These are phyloP conservation scores for Drosophila willistoni DNA, from an alignment of 1,140 invertebrate genomes.

Conservation along the genomic window DNA sequence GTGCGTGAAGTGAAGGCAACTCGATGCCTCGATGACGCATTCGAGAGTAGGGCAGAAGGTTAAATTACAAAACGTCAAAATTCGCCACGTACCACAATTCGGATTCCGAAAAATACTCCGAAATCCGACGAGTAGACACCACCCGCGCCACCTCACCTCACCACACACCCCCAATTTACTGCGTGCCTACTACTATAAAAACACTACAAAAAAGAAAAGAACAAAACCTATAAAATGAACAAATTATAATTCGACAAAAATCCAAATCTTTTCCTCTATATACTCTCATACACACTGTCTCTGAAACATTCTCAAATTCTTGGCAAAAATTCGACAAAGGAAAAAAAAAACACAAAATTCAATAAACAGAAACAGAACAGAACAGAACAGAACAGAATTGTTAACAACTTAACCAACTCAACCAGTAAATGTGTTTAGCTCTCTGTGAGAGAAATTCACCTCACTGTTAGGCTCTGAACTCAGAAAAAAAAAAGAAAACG, in stretches of 20 bases:
- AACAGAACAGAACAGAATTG: conserved; percentile 10
- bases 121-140: not conserved
- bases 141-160: not conserved
- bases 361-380: conserved; percentile 12
- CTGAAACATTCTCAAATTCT: not conserved
- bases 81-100: conserved; percentile 55
- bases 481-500: not conserved
- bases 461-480: conserved; percentile 27
- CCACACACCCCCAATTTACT: conserved; percentile 1
- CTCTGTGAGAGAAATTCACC: conserved; percentile 44
- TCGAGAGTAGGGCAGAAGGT: conserved; percentile 81
- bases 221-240: conserved; percentile 29
- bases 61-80: conserved; percentile 75
- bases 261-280: not conserved
- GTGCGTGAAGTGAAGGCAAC: conserved; percentile 37
- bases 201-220: conserved; percentile 22
- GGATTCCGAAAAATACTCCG: conserved; percentile 35
- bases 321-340: not conserved
- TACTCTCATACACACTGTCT: not conserved
- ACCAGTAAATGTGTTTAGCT: conserved; percentile 56
- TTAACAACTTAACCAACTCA: conserved; percentile 46
- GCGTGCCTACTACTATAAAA: not conserved
- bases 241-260: not conserved
- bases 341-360: not conserved
- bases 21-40: conserved; percentile 71